Conservation (phyloP, 2,113 vertebrate species). For the Pygoscelis antarcticus region DNA sequence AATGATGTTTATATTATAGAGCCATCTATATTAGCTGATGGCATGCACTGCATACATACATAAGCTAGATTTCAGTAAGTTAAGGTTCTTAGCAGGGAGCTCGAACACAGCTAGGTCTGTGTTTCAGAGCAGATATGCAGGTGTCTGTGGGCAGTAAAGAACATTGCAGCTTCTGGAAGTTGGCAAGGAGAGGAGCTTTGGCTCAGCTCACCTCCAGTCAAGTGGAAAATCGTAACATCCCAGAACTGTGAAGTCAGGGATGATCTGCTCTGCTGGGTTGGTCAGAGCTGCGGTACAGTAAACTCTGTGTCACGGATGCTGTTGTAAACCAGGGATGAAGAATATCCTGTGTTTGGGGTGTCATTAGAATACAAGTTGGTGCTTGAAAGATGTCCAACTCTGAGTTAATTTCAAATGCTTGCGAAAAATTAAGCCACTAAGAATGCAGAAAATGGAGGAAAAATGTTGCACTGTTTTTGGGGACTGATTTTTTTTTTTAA, state of each 20-base stretch:
- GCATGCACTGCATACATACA: fast-evolving
- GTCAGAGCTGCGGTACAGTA: background rate
- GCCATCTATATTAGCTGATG: fast-evolving
- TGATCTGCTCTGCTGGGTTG: fast-evolving
- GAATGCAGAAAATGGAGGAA: fast-evolving
- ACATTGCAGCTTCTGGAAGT: background rate
- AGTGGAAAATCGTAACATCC: fast-evolving
- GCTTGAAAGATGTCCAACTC: background rate
- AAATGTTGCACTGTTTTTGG: fast-evolving
- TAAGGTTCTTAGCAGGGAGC: background rate
- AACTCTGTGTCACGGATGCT: background rate
- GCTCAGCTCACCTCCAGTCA: too few relatives aligned
- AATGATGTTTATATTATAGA: too few relatives aligned
- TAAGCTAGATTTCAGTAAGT: background rate
- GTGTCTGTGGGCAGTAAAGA: background rate
- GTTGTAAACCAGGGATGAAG: background rate
- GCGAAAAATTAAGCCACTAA: background rate
- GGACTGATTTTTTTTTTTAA: background rate
- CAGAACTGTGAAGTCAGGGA: too few relatives aligned
- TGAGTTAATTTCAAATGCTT: background rate
- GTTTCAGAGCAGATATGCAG: fast-evolving
- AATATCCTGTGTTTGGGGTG: fast-evolving
- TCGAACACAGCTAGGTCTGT: too few relatives aligned
- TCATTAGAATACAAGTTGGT: background rate
- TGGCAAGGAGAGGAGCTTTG: background rate